Evolutionary conservation across 2,888 invertebrate species (phyloP).

Genomic region (Drosophila nr. fundita): DNA sequence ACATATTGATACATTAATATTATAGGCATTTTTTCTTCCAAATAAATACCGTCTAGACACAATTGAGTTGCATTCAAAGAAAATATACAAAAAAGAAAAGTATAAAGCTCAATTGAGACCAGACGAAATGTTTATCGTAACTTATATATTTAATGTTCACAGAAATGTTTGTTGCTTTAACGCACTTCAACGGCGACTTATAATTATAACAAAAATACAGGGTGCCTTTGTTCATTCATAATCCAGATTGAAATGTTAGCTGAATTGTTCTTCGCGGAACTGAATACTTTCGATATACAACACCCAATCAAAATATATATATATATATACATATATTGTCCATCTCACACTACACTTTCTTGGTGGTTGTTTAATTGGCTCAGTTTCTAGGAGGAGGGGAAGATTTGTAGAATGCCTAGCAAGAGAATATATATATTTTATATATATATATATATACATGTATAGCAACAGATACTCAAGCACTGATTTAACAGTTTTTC

Average conservation of each 20-base stretch:
- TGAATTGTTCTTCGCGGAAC: constrained; percentile 25
- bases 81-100: constrained; percentile 19
- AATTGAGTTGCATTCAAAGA: constrained; percentile 37
- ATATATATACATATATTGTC: constrained; percentile 56
- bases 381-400: constrained; percentile 35
- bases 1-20: constrained; percentile 39
- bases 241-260: constrained; percentile 17
- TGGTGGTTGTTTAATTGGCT: constrained; percentile 56
- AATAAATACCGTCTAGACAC: constrained; percentile 47
- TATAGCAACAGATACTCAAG: constrained; percentile 15
- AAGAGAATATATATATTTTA: constrained; percentile 5
- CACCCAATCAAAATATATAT: constrained; percentile 26
- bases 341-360: constrained; percentile 53
- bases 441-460: constrained; percentile 17
- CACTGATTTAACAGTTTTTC: background rate
- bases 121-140: constrained; percentile 48
- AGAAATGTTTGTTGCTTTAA: constrained; percentile 64
- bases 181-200: constrained; percentile 69
- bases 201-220: constrained; percentile 38
- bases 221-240: constrained; percentile 6
- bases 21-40: constrained; percentile 23
- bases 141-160: constrained; percentile 61
- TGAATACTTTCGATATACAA: constrained; percentile 9
- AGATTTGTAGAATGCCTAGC: constrained; percentile 6
- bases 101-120: constrained; percentile 43